Conservation (phyloP, 2,113 vertebrate species). For the Oreotrochilus melanogaster region DNA sequence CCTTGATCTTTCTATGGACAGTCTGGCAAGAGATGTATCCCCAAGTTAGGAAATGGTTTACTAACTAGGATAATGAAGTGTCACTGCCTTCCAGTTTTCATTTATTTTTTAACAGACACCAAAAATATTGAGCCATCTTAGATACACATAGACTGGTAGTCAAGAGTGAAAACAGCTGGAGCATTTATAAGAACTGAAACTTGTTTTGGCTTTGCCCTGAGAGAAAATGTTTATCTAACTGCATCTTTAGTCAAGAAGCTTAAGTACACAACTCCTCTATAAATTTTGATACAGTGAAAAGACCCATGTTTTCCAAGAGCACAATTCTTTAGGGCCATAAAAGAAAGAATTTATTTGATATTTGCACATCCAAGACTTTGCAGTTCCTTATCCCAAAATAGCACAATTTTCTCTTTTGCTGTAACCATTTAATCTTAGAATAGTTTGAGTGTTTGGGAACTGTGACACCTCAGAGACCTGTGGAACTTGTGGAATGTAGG, state of each 20-base stretch:
- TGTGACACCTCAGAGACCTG: neutral
- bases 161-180: neutral
- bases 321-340: neutral
- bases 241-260: neutral
- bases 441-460: neutral
- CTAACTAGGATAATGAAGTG: neutral
- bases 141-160: neutral
- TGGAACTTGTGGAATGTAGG: neutral
- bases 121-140: neutral
- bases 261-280: neutral
- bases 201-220: neutral
- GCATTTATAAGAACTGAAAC: neutral
- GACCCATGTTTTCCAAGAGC: neutral
- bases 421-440: neutral
- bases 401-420: fast-evolving
- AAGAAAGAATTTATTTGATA: neutral
- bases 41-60: neutral
- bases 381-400: neutral
- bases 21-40: neutral
- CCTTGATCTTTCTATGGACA: neutral
- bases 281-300: neutral
- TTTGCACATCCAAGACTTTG: neutral
- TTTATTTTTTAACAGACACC: neutral
- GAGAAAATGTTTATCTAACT: neutral
- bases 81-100: neutral